Evolutionary conservation across 2,113 vertebrate species (phyloP), one percentile per base, ranked within the genome.

Genomic region (Calypte anna): DNA sequence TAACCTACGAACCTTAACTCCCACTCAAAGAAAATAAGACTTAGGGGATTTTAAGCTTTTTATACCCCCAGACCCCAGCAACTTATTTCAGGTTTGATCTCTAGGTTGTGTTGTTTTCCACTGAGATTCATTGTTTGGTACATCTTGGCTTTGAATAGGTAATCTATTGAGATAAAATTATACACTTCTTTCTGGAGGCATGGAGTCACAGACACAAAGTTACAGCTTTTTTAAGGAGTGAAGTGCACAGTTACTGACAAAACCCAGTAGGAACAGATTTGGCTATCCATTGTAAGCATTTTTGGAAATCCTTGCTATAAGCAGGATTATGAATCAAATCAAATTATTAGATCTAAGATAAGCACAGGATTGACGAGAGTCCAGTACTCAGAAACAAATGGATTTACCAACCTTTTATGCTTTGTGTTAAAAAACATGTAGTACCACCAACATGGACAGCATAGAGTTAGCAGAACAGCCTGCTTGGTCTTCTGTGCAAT

Each of bases 281-380:
- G 22, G 8, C 10, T 88, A 1, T 57, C 43, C 77, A 44, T 77
- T 74, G 33, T 70, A 80, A 90, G 18, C 0, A 1, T 18, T 89
- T 87, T 77, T 58, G 58, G 0, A 4, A 87, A 86, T 80, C 82
- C 59, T 62, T 86, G 44, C 24, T 63, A 3, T 46, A 80, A 86
- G 59, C 51, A 77, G 25, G 31, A 23, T 3, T 51, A 17, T 30
- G 70, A 88, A 83, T 59, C 79, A 77, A 92, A 85, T 75, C 18
- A 74, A 46, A 57, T 43, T 0, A 62, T 86, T 91, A 90, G 55
- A 94, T 80, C 36, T 85, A n/a, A 95, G 68, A 90, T 86, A 94
- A 90, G 30, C 2, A 6, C 4, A n/a, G 64, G 36, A 73, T 17
- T 76, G 46, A 31, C 44, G 31, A 21, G n/a, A 66, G 51, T 36